Conservation (phyloP, 2,113 vertebrate genomes). For the Lamprologus tigripictilis region DNA sequence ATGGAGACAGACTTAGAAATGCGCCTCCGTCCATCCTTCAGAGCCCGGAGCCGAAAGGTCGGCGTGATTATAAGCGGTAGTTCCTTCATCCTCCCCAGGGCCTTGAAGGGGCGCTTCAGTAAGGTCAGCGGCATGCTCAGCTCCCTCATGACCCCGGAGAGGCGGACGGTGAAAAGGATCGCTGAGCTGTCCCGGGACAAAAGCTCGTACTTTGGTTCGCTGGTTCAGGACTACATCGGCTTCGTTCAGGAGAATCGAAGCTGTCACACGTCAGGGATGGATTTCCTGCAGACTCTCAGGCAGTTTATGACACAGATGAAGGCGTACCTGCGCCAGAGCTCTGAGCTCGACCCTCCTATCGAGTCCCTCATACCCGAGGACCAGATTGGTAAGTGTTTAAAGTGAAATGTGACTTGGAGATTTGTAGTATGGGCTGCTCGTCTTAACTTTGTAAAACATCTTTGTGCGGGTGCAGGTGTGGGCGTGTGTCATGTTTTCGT, state of each 20-base stretch:
- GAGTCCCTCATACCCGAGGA: conserved; percentile 93
- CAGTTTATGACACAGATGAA: conserved; percentile 98
- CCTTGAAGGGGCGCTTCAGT: conserved; percentile 84
- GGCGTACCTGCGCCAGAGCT: conserved; percentile 92
- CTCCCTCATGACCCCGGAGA: conserved; percentile 89
- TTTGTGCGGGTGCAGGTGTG: background rate
- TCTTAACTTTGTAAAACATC: background rate
- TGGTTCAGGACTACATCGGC: conserved; percentile 92
- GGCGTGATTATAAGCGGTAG: conserved; percentile 52
- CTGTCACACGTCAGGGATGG: conserved; percentile 84
- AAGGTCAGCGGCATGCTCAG: conserved; percentile 89
- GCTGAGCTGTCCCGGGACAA: conserved; percentile 84
- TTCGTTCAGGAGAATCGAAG: conserved; percentile 92
- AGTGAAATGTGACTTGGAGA: background rate
- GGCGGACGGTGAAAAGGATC: conserved; percentile 81
- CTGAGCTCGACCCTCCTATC: conserved; percentile 88
- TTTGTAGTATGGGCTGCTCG: accelerated
- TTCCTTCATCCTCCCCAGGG: conserved; percentile 80
- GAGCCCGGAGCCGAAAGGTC: conserved; percentile 72
- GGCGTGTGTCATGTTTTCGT: background rate
- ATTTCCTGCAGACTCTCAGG: conserved; percentile 89
- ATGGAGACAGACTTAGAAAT: conserved; percentile 85
- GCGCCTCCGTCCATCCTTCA: conserved; percentile 76
- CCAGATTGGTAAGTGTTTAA: conserved; percentile 83
- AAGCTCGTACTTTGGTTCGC: conserved; percentile 87